A percentile compares a stretch with the other conserved stretches of the same genome.
Conservation (phyloP, 2,888 invertebrate species). For the Odontocerum albicorne region DNA sequence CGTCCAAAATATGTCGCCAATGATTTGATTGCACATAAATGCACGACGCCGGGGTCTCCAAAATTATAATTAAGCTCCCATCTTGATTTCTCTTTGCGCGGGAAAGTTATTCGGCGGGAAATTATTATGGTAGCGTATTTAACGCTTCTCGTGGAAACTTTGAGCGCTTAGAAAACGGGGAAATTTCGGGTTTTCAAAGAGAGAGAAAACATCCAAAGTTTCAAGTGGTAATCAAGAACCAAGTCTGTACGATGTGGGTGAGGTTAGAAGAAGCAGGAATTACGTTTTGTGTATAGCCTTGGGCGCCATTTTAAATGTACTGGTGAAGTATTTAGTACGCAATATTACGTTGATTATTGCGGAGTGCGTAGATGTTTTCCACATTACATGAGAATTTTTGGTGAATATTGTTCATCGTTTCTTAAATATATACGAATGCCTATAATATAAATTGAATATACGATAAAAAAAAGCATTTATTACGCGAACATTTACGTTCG, state of each 20-base stretch:
- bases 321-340: neutral
- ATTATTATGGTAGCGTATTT: constrained; percentile 11
- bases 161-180: constrained; percentile 5
- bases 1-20: too few relatives aligned
- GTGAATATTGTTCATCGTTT: too few relatives aligned
- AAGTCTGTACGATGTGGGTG: constrained; percentile 3
- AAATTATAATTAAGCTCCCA: constrained; percentile 17
- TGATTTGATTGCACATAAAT: constrained; percentile 8
- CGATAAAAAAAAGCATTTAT: too few relatives aligned
- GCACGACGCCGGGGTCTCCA: constrained; percentile 11
- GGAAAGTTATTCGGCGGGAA: constrained; percentile 9
- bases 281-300: neutral
- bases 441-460: too few relatives aligned
- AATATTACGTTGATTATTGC: constrained; percentile 2
- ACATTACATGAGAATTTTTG: neutral
- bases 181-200: constrained; percentile 14
- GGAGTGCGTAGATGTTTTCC: neutral
- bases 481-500: too few relatives aligned
- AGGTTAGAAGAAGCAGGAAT: constrained; percentile 1
- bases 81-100: constrained; percentile 12
- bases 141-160: constrained; percentile 15
- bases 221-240: constrained; percentile 23
- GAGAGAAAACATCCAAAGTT: constrained; percentile 23
- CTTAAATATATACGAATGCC: too few relatives aligned
- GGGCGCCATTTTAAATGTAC: constrained; percentile 6